Evolutionary conservation across 2,113 vertebrate genomes (phyloP), one percentile per base, ranked within the genome.

Genomic region (Oncorhynchus masou): DNA sequence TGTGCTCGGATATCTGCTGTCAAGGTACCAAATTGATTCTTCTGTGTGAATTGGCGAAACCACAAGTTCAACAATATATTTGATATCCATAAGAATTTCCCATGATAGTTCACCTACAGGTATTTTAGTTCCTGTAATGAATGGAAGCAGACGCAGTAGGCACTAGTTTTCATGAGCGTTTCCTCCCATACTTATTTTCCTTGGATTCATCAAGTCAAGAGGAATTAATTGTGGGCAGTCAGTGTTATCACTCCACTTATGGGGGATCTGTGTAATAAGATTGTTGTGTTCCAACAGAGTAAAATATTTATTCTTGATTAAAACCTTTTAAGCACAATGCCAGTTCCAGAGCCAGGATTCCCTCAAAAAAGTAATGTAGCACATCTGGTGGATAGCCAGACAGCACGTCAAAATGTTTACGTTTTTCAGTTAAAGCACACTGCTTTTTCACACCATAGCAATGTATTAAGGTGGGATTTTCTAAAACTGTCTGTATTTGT

Each of bases 311-410:
- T 31, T 78, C 68, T 82, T 76, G 1, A 84, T 81, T 5, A 78
- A 69, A 1, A 65, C 48, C 51, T 76, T 76, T 34, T 6, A 76
- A 69, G 57, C 70, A 84, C 11, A 76, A 49, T 54, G 70, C 25
- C 6, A 84, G 16, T 71, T 84, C 75, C 5, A 79, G 1, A 31
- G 76, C 79, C 48, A 79, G 67, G 29, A 79, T 76, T 9, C 76
- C 70, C 31, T 81, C 51, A 59, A 84, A 69, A 34, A 84, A 70
- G 73, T 84, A 66, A 71, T 81, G 79, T 31, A 79, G 48, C 70
- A 66, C 70, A 73, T 79, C 73, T 22, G 73, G 76, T 5, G 82
- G 77, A 64, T 78, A 84, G 68, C 75, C 79, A 25, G 79, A 73
- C n/a, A 29, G 68, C 12, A 49, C 70, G 75, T 80, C 68, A 72